phyloP scores from a whole-genome alignment of 2,113 vertebrate species.

The Triplophysa rosa region DNA sequence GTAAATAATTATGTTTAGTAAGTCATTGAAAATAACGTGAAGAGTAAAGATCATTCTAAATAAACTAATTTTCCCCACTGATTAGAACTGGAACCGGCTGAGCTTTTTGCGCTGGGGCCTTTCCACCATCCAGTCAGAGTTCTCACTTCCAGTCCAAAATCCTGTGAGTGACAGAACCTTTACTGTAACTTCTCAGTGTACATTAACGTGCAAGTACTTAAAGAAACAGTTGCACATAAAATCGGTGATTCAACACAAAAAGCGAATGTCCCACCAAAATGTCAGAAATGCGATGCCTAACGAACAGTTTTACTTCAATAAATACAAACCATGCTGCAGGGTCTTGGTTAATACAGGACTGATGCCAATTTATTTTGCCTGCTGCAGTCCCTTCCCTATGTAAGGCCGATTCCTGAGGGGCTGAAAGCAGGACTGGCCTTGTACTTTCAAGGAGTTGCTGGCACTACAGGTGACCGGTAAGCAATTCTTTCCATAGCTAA shows the following conservation, averaged over 20 bases:
- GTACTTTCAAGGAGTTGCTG: conserved; percentile 15
- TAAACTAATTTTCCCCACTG: neutral
- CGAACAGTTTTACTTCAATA: neutral
- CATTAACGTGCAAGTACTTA: too few relatives aligned
- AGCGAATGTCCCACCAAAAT: too few relatives aligned
- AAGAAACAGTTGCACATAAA: too few relatives aligned
- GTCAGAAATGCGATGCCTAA: too few relatives aligned
- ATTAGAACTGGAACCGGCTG: conserved; percentile 6
- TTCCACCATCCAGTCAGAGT: neutral
- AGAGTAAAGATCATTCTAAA: neutral
- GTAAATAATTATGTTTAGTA: neutral
- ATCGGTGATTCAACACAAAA: too few relatives aligned
- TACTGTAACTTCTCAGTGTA: too few relatives aligned
- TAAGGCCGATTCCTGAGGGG: conserved; percentile 6
- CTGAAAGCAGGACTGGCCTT: conserved; percentile 30
- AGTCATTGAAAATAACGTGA: neutral
- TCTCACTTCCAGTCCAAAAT: conserved; percentile 9
- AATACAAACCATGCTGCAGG: neutral
- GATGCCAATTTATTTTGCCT: neutral
- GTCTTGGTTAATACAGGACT: neutral
- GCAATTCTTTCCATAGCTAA: neutral
- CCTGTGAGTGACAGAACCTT: conserved; percentile 3
- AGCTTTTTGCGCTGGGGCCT: neutral
- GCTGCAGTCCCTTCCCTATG: conserved; percentile 23
- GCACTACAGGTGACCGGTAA: neutral